Percentiles rank a stretch among this genome's conserved stretches.
These are phyloP conservation scores for Enteromius thamalakanensis DNA, from an alignment of 2,797 vertebrate genomes.

Conservation along the genomic window DNA sequence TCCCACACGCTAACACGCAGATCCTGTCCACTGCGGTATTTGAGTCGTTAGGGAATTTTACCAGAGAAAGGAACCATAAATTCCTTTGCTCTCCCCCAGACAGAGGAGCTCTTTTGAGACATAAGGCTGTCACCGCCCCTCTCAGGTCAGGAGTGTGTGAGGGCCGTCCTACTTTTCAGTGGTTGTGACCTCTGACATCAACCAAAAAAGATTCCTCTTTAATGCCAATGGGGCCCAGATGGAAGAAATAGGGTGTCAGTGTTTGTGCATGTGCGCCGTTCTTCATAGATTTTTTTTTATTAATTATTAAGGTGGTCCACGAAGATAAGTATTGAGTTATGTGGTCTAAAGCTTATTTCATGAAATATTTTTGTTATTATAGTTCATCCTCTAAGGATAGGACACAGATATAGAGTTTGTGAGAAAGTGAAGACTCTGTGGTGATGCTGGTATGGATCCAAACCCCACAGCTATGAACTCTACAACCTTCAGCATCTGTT, in stretches of 20 bases:
- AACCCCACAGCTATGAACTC: constrained; percentile 39
- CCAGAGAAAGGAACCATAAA: constrained; percentile 47
- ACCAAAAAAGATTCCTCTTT: constrained; percentile 37
- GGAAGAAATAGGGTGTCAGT: constrained; percentile 33
- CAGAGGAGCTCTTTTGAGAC: constrained; percentile 44
- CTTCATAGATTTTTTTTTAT: not conserved
- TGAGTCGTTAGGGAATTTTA: constrained; percentile 32
- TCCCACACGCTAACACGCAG: constrained; percentile 12
- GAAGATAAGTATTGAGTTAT: constrained; percentile 19
- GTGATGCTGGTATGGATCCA: constrained; percentile 34
- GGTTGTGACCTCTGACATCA: constrained; percentile 51
- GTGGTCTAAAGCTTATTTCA: constrained; percentile 19
- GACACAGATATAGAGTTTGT: constrained; percentile 28
- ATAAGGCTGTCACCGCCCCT: constrained; percentile 36
- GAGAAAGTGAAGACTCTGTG: constrained; percentile 15
- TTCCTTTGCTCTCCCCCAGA: constrained; percentile 34
- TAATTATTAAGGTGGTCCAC: constrained; percentile 3
- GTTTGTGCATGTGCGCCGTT: not conserved
- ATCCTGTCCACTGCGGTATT: constrained; percentile 18
- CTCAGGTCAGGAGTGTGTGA: constrained; percentile 45
- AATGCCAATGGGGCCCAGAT: constrained; percentile 50
- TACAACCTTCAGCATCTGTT: constrained; percentile 45
- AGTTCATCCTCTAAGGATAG: not conserved
- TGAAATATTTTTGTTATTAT: constrained; percentile 24
- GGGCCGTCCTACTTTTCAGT: constrained; percentile 34